Base-by-base conservation (phyloP, 1,140 invertebrate species). In the Bombus pascuorum region DNA sequence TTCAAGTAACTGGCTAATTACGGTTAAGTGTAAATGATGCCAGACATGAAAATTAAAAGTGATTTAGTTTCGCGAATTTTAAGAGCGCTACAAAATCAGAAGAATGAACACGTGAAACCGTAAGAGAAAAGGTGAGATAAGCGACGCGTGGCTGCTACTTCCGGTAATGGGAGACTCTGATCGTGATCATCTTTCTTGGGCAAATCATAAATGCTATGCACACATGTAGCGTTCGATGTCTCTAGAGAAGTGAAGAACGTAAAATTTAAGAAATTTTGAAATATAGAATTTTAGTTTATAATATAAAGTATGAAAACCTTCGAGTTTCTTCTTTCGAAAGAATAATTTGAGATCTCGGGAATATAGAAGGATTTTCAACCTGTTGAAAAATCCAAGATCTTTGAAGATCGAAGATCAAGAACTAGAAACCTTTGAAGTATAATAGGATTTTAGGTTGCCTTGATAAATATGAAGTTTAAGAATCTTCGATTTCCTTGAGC, bases 101-200 rank as follows among this genome's bases (percentile, higher is more conserved):
- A 39, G 37, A 71, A 37, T 22, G 15, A 25, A 53, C 42, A 53
- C 44, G 42, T 74, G 32, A 74, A 39, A 70, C 68, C 68, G 68
- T 70, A 37, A 70, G 68, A 70, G 68, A 70, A 34, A 22, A 25
- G 22, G 15, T 12, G 34, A 22, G 68, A 70, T 25, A 39, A 28
- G 68, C 22, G 68, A 70, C 44, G n/a, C 72, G 47, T 75, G 32
- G 44, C n/a, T 53, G 22, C 22, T 47, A 75, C n/a, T 75, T 75
- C 47, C 47, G 32, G 47, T 75, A 75, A 75, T 32, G 12, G 8
- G 47, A 57, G 47, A 75, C 4, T 25, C 15, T 22, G 34, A 28
- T 53, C 32, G 9, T 37, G n/a, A 72, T 72, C 39, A 71, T 39
- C 25, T 71, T n/a, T n/a, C 39, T 42, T 72, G 5, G 1, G 15